Conservation (phyloP, 1,140 invertebrate species). For the Euura lappo region DNA sequence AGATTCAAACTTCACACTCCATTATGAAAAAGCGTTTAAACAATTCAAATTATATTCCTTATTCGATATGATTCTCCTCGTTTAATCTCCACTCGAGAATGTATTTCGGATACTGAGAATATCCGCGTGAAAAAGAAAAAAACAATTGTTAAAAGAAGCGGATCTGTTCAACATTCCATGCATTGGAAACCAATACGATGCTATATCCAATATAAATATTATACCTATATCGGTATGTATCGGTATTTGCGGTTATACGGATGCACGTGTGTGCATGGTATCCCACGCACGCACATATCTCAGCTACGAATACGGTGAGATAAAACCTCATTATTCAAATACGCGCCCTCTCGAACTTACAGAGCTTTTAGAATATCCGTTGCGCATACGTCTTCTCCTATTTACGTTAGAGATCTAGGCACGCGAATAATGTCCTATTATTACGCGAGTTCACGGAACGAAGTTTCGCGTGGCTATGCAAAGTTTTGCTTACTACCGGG, state of each 20-base stretch:
- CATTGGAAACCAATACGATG: not conserved
- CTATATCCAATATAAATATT: not conserved
- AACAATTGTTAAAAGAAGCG: not conserved
- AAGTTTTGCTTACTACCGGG: constrained; percentile 4
- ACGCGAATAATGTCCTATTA: constrained; percentile 32
- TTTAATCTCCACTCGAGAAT: too few relatives aligned
- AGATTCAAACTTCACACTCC: not conserved
- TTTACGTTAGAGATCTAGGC: constrained; percentile 27
- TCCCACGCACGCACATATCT: not conserved
- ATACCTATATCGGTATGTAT: not conserved
- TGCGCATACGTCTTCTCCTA: constrained; percentile 25
- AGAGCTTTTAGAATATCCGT: constrained; percentile 30
- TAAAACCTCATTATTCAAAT: constrained; percentile 25
- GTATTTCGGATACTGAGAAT: too few relatives aligned
- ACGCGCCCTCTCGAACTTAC: constrained; percentile 15
- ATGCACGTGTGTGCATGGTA: too few relatives aligned
- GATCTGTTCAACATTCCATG: not conserved
- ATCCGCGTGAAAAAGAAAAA: not conserved
- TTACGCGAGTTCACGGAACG: constrained; percentile 20
- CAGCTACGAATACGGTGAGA: not conserved
- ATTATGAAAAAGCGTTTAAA: too few relatives aligned
- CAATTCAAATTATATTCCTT: too few relatives aligned
- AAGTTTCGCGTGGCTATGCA: constrained; percentile 6
- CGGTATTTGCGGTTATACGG: too few relatives aligned
- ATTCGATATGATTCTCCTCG: too few relatives aligned